A percentile compares a stretch with the other conserved stretches of the same genome.
Conservation (phyloP, 2,888 invertebrate genomes). For the Smittia aterrima region DNA sequence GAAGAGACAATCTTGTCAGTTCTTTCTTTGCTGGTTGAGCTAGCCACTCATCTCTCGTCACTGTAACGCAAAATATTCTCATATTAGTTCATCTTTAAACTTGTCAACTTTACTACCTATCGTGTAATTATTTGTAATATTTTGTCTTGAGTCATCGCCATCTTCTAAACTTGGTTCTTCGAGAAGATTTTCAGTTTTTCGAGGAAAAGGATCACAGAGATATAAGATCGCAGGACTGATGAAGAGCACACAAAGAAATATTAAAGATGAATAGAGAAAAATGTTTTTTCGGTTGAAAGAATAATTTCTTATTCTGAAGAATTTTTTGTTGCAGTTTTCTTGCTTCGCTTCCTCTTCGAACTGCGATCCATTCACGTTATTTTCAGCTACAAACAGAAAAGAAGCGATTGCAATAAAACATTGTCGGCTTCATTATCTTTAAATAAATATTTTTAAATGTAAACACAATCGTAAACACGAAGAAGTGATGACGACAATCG, state of each 20-base stretch:
- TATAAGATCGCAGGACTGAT: not conserved
- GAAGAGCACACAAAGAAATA: not conserved
- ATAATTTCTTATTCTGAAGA: not conserved
- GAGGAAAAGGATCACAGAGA: not conserved
- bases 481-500: no score
- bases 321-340: not conserved
- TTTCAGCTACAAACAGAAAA: constrained; percentile 17
- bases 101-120: constrained; percentile 49
- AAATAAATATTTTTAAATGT: no score
- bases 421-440: no score
- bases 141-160: constrained; percentile 53
- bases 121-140: constrained; percentile 54
- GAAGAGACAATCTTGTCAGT: constrained; percentile 55
- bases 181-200: not conserved
- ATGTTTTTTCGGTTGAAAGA: not conserved
- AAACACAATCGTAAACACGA: no score
- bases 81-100: no score
- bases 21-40: constrained; percentile 60
- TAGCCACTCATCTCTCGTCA: constrained; percentile 65
- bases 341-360: not conserved
- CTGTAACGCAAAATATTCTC: constrained; percentile 42
- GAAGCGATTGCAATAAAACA: no score
- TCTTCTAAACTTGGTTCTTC: constrained; percentile 46
- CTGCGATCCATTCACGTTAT: not conserved
- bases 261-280: no score